Evolutionary conservation across 2,888 invertebrate genomes (phyloP).

Genomic region (Drosophila picticornis): DNA sequence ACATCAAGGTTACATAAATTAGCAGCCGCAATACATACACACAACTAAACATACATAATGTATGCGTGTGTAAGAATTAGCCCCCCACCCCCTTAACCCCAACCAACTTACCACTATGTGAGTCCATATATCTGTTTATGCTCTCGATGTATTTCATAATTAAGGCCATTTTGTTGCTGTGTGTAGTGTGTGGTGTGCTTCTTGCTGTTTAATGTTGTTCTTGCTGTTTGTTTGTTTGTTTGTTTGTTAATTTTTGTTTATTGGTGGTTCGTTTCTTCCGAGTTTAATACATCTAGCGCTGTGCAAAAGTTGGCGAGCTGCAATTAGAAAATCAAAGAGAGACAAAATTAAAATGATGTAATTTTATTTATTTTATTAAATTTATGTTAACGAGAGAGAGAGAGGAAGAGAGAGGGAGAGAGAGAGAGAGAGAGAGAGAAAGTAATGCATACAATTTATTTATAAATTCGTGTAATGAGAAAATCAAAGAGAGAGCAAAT

Average conservation of each 20-base stretch:
- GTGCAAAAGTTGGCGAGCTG: conserved; percentile 55
- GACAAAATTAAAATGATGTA: not conserved
- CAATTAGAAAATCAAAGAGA: conserved; percentile 28
- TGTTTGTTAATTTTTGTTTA: conserved; percentile 33
- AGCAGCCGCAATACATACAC: conserved; percentile 43
- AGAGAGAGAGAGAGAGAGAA: not conserved
- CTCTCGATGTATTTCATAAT: conserved; percentile 92
- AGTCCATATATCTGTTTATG: conserved; percentile 92
- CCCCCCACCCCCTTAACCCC: not conserved
- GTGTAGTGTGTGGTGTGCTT: conserved; percentile 72
- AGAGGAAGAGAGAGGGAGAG: not conserved
- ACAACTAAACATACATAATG: not conserved
- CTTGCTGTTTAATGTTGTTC: conserved; percentile 37
- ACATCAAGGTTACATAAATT: conserved; percentile 79
- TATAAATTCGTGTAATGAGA: not conserved
- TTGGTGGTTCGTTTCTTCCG: conserved; percentile 46
- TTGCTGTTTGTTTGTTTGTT: conserved; percentile 39
- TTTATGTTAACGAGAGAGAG: not conserved
- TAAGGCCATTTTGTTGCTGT: conserved; percentile 89
- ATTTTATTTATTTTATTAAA: conserved; percentile 2
- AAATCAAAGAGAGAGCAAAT: not conserved
- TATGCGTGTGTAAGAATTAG: conserved; percentile 7
- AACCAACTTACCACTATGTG: conserved; percentile 91
- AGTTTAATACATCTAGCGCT: conserved; percentile 44
- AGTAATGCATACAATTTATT: conserved; percentile 4